Percentiles rank a stretch among this genome's conserved stretches.
Evolutionary conservation across 2,113 vertebrate genomes (phyloP).

Genomic region (Rhinopomastus cyanomelas): DNA sequence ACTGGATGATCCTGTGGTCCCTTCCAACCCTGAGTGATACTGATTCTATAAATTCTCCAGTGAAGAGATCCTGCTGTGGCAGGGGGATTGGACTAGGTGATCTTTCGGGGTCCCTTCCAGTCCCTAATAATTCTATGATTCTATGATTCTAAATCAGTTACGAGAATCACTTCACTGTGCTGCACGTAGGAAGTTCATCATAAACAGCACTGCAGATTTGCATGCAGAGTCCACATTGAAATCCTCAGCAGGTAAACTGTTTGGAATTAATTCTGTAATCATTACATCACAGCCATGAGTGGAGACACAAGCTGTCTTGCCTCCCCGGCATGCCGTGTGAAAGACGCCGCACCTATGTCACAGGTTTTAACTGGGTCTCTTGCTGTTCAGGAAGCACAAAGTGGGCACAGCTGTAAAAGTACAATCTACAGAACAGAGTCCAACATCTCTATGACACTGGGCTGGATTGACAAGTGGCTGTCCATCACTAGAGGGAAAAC

Average conservation of each 20-base stretch:
- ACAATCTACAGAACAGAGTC: not conserved
- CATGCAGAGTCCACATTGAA: not conserved
- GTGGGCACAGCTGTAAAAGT: not conserved
- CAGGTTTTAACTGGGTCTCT: not conserved
- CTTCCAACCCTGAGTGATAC: no score
- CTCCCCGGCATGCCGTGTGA: not conserved
- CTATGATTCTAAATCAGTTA: not conserved
- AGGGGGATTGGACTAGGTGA: no score
- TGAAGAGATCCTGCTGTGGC: no score
- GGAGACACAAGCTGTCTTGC: not conserved
- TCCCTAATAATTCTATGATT: no score
- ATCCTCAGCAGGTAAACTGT: not conserved
- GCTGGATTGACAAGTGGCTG: not conserved
- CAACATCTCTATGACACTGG: not conserved
- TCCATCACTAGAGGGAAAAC: not conserved
- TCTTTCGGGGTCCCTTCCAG: no score
- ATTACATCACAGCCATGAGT: not conserved
- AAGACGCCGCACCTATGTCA: not conserved
- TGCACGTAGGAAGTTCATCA: not conserved
- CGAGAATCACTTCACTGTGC: not conserved
- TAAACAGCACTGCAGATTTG: not conserved
- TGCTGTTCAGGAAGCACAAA: not conserved
- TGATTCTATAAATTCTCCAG: no score
- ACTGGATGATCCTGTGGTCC: no score
- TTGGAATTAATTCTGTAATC: conserved; percentile 33